phyloP scores from a whole-genome alignment of 2,888 invertebrate species.

The Himalopsyche japonica region DNA sequence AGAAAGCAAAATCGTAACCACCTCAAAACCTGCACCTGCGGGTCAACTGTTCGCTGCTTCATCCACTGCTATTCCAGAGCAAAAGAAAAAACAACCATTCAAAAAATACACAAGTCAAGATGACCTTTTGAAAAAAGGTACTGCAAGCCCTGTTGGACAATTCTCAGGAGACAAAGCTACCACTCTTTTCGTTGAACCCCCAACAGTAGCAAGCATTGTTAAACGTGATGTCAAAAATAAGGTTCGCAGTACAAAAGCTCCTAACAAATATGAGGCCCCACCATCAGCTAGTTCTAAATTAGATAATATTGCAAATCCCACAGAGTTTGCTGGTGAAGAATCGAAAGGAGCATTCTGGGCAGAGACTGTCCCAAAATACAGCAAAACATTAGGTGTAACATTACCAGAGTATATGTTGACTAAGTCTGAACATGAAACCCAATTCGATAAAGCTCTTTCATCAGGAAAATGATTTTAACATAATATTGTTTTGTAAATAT shows the following conservation, averaged over 20 bases:
- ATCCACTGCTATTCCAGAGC: slow-evolving; percentile 14
- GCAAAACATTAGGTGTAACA: slow-evolving; percentile 64
- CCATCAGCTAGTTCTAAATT: slow-evolving; percentile 14
- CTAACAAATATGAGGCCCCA: slow-evolving; percentile 42
- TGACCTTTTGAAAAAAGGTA: slow-evolving; percentile 6
- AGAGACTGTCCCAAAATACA: slow-evolving; percentile 69
- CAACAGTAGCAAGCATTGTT: slow-evolving; percentile 26
- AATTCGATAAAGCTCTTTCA: slow-evolving; percentile 60
- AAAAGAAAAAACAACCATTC: slow-evolving; percentile 30
- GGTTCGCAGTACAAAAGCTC: slow-evolving; percentile 42
- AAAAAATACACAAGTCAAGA: slow-evolving; percentile 36
- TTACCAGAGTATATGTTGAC: slow-evolving; percentile 71
- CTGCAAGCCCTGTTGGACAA: background rate
- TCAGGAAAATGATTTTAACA: background rate
- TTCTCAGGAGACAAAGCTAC: slow-evolving; percentile 8
- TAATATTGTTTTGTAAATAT: background rate
- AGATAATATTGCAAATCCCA: slow-evolving; percentile 52
- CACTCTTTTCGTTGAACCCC: background rate
- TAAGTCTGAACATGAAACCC: slow-evolving; percentile 68
- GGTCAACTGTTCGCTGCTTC: slow-evolving; percentile 25
- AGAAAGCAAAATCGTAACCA: slow-evolving; percentile 53
- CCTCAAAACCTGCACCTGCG: slow-evolving; percentile 47
- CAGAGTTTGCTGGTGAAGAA: slow-evolving; percentile 59
- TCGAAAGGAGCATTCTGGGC: slow-evolving; percentile 67
- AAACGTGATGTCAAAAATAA: slow-evolving; percentile 9